These are phyloP conservation scores for Limonius californicus DNA, from an alignment of 1,140 invertebrate genomes.

Conservation along the genomic window DNA sequence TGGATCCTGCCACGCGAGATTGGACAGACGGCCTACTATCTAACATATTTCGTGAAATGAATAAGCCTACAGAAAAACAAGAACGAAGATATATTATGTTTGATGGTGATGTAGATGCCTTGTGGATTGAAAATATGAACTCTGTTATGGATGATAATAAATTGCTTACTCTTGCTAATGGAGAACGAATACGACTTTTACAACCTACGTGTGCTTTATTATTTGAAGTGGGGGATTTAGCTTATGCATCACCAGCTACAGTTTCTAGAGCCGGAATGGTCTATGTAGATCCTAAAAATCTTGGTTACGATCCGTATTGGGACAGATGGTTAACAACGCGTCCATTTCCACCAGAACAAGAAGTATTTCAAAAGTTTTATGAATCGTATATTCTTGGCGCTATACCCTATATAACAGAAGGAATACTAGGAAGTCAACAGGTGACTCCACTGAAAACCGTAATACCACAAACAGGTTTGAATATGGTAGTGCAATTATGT, in stretches of 20 bases:
- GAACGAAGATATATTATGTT: conserved; percentile 82
- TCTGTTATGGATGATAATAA: conserved; percentile 95
- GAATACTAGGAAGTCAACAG: conserved; percentile 61
- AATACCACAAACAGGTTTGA: conserved; percentile 77
- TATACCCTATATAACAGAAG: conserved; percentile 73
- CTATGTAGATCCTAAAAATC: conserved; percentile 86
- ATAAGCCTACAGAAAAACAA: conserved; percentile 65
- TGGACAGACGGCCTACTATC: conserved; percentile 91
- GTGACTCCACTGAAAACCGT: conserved; percentile 73
- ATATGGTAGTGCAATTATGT: conserved; percentile 83
- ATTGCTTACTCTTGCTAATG: conserved; percentile 83
- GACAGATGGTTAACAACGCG: conserved; percentile 67
- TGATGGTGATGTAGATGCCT: conserved; percentile 88
- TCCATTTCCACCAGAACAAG: conserved; percentile 51
- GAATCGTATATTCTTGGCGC: conserved; percentile 68
- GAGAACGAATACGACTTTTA: conserved; percentile 79
- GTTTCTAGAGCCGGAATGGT: conserved; percentile 91
- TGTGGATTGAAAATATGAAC: conserved; percentile 97
- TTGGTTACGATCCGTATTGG: conserved; percentile 84
- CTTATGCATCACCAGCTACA: conserved; percentile 86
- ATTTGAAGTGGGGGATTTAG: conserved; percentile 87
- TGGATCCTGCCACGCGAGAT: conserved; percentile 79
- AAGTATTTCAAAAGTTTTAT: conserved; percentile 58
- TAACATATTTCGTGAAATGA: conserved; percentile 87
- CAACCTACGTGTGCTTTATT: conserved; percentile 76